Conservation (phyloP, 1,140 invertebrate species). For the Argopecten irradians region DNA sequence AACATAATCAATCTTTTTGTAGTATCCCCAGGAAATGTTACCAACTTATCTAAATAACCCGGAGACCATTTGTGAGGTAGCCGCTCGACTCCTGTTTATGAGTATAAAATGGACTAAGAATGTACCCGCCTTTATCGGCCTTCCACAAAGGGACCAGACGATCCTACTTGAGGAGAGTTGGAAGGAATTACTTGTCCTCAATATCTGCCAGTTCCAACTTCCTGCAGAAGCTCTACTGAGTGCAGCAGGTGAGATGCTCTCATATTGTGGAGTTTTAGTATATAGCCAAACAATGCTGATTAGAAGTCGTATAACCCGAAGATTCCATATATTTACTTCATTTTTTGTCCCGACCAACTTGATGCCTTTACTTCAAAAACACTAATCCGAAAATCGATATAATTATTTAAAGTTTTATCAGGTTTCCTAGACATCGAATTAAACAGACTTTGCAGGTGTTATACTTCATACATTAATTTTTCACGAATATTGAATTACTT, state of each 20-base stretch:
- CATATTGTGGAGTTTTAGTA: too few relatives aligned
- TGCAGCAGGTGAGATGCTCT: conserved; percentile 72
- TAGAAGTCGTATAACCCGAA: too few relatives aligned
- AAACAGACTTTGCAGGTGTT: too few relatives aligned
- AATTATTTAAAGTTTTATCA: too few relatives aligned
- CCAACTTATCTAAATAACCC: conserved; percentile 77
- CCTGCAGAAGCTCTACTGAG: conserved; percentile 85
- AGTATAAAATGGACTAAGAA: conserved; percentile 92
- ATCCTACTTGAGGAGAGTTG: conserved; percentile 91
- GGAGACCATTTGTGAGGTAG: conserved; percentile 86
- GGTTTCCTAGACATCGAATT: too few relatives aligned
- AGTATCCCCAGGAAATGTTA: conserved; percentile 75
- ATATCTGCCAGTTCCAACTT: conserved; percentile 89
- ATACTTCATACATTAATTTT: too few relatives aligned
- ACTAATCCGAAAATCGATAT: too few relatives aligned
- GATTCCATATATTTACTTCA: too few relatives aligned
- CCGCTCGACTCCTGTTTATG: conserved; percentile 91
- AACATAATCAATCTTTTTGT: conserved; percentile 53
- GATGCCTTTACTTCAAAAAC: too few relatives aligned
- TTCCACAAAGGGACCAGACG: conserved; percentile 88
- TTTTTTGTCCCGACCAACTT: too few relatives aligned
- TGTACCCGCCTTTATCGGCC: conserved; percentile 84
- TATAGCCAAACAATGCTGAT: too few relatives aligned
- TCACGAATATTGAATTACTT: too few relatives aligned
- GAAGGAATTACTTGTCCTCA: conserved; percentile 94